Evolutionary conservation across 2,113 vertebrate genomes (phyloP), one percentile per base, ranked within the genome.

Genomic region (Callospermophilus lateralis): DNA sequence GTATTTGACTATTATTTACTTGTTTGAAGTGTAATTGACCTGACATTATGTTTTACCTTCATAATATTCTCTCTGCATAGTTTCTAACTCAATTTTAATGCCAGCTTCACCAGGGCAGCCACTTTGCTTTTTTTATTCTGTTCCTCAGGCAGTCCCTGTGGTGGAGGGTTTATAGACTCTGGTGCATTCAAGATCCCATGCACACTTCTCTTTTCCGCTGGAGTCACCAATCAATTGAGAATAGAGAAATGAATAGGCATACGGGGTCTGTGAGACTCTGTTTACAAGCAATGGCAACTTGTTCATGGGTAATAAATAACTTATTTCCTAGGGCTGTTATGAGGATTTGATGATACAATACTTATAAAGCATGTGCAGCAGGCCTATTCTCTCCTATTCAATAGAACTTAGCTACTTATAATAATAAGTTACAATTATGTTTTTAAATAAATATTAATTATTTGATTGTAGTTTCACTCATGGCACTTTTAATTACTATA

Each of bases 401-500:
- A 20, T 42, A 79, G 63, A 95, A 86, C 6, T 58, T 63, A 76
- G 20, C n/a, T 42, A n/a, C 73, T 55, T 34, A 32, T 90, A 92
- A 61, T 83, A 73, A 85, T 70, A 86, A 79, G n/a, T 51, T 55
- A 68, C 7, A 94, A 70, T 83, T 94, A 51, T 51, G 39, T 88
- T 79, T 94, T 94, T 65, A 80, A 90, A 70, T 65, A 95, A 84
- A 73, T 6, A 24, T 22, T 84, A 90, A 95, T 87, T 93, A 79
- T 85, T 89, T 88, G 91, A 84, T 65, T 84, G 19, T 3, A 37
- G 1, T 77, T 34, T 90, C 8, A 53, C 55, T 84, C 17, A 39
- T 72, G 30, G 70, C 80, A 32, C 61, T 94, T 90, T 97, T 72
- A 92, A 84, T 88, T 77, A 95, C 53, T 88, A 32, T 81, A 89